Conservation (phyloP, 2,113 vertebrate species). For the Lipophrys pholis region DNA sequence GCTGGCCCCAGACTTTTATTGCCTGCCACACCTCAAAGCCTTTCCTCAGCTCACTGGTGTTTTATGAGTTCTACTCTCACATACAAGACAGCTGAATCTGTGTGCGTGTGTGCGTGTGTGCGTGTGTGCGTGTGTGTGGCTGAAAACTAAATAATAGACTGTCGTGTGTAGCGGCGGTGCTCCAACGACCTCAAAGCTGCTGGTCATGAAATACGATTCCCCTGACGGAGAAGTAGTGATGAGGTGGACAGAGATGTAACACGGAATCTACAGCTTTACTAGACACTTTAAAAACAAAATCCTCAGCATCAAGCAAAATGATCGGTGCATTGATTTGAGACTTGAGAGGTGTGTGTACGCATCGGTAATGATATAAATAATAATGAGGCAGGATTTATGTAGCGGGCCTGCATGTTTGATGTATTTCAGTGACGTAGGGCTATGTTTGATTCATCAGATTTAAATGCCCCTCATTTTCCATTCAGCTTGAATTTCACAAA, state of each 20-base stretch:
- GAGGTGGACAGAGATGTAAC: slow-evolving; percentile 35
- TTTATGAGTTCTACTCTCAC: slow-evolving; percentile 67
- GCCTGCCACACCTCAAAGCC: slow-evolving; percentile 61
- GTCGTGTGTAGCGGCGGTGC: slow-evolving; percentile 39
- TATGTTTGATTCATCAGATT: slow-evolving; percentile 22
- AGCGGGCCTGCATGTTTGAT: not conserved
- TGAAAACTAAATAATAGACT: slow-evolving; percentile 64
- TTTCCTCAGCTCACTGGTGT: slow-evolving; percentile 51
- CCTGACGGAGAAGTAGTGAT: slow-evolving; percentile 30
- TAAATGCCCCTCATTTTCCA: slow-evolving; percentile 34
- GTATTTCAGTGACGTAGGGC: slow-evolving; percentile 34
- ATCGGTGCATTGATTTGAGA: not conserved
- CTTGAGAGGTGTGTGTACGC: not conserved
- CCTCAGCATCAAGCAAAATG: not conserved
- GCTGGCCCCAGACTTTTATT: slow-evolving; percentile 72
- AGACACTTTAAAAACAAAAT: slow-evolving; percentile 14
- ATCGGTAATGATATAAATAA: slow-evolving; percentile 7
- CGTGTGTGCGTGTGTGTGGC: not conserved
- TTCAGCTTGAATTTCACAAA: slow-evolving; percentile 32
- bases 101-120: not conserved
- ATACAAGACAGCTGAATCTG: slow-evolving; percentile 44
- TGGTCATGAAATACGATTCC: slow-evolving; percentile 43
- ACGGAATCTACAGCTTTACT: slow-evolving; percentile 26
- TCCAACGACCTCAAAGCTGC: slow-evolving; percentile 50
- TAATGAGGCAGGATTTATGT: slow-evolving; percentile 6